Conservation (phyloP, 2,113 vertebrate genomes). For the Onychostruthus taczanowskii region DNA sequence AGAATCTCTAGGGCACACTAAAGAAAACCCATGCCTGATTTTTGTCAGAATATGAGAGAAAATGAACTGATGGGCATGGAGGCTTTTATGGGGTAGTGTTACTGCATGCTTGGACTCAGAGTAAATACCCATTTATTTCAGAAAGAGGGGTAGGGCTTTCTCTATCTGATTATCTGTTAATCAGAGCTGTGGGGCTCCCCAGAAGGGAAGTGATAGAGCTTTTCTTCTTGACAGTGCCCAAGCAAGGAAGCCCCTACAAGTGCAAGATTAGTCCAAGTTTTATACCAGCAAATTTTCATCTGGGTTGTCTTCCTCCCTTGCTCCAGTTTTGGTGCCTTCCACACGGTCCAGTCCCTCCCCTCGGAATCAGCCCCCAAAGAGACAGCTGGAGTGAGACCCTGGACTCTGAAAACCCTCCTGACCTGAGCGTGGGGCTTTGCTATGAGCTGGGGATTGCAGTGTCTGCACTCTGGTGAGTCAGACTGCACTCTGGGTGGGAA, state of each 20-base stretch:
- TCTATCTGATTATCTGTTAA: neutral
- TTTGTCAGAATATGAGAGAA: neutral
- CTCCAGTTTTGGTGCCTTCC: neutral
- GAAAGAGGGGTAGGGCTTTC: neutral
- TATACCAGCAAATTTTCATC: neutral
- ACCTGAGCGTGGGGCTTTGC: rapidly evolving
- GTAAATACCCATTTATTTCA: neutral
- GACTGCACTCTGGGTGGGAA: neutral
- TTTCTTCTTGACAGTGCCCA: neutral
- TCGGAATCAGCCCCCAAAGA: neutral
- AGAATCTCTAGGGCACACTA: neutral
- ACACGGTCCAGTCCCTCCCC: rapidly evolving
- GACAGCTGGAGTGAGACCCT: neutral
- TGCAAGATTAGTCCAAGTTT: neutral
- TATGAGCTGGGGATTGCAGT: neutral
- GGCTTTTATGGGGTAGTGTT: neutral
- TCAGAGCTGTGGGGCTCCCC: neutral
- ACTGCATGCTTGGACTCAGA: neutral
- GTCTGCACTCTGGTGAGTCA: rapidly evolving
- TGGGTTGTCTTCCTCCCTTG: neutral
- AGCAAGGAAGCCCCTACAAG: neutral
- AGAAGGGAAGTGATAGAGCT: neutral
- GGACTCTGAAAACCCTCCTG: neutral
- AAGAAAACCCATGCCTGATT: neutral
- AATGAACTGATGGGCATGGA: neutral